A percentile compares a stretch with the other conserved stretches of the same genome.
Evolutionary conservation across 2,113 vertebrate species (phyloP).

Genomic region (Cnemophilus loriae): DNA sequence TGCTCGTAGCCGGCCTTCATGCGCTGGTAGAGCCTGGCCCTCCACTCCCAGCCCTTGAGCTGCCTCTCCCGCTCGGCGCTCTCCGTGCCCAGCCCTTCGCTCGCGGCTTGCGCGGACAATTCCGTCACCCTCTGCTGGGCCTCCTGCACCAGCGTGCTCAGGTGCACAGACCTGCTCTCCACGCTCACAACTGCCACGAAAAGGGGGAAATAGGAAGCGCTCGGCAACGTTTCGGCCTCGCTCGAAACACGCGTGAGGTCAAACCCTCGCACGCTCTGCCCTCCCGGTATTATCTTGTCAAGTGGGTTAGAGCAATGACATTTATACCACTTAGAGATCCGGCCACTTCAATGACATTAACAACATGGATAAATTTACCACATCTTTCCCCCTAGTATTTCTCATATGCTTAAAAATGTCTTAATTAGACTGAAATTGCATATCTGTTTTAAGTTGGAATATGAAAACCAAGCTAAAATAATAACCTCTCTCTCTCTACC

Average conservation of each 20-base stretch:
- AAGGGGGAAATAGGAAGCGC: background rate
- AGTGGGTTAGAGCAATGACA: background rate
- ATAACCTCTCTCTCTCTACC: background rate
- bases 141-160: slow-evolving; percentile 82
- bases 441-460: background rate
- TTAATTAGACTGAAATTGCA: background rate
- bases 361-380: background rate
- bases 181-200: slow-evolving; percentile 76
- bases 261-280: background rate
- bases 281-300: background rate
- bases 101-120: slow-evolving; percentile 78
- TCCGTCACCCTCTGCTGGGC: slow-evolving; percentile 83
- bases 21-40: slow-evolving; percentile 86
- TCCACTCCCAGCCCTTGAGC: slow-evolving; percentile 91
- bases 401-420: background rate
- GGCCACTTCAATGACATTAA: background rate
- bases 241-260: background rate
- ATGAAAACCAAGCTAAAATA: background rate
- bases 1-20: slow-evolving; percentile 90
- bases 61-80: slow-evolving; percentile 85
- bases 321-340: background rate
- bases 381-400: background rate
- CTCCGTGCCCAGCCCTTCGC: slow-evolving; percentile 79
- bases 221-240: background rate
- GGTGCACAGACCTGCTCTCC: slow-evolving; percentile 84